Conservation (phyloP, 2,888 invertebrate species). For the Habroteleia sp. region DNA sequence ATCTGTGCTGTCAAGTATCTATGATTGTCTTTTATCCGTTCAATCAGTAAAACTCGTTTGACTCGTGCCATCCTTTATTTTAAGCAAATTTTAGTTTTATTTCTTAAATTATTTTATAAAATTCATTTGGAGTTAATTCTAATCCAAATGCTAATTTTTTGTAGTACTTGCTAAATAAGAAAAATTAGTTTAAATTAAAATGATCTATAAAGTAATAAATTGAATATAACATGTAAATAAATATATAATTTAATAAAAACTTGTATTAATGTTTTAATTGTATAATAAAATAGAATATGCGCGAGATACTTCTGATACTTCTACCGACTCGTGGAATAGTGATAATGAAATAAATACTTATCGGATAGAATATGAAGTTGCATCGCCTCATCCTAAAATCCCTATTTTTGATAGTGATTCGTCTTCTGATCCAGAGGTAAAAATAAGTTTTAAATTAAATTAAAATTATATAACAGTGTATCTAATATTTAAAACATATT, state of each 20-base stretch:
- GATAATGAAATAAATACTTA: slow-evolving; percentile 63
- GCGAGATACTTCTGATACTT: slow-evolving; percentile 73
- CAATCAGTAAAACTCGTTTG: too few relatives aligned
- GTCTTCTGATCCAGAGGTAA: slow-evolving; percentile 74
- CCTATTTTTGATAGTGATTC: slow-evolving; percentile 66
- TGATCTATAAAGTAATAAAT: too few relatives aligned
- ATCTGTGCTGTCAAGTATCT: too few relatives aligned
- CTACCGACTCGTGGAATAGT: slow-evolving; percentile 69
- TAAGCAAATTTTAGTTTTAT: too few relatives aligned
- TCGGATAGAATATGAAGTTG: slow-evolving; percentile 73
- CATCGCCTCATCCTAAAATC: slow-evolving; percentile 70
- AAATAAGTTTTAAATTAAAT: not conserved
- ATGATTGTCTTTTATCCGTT: too few relatives aligned
- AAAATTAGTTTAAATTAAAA: too few relatives aligned
- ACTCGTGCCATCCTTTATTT: too few relatives aligned
- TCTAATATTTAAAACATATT: slow-evolving; percentile 5
- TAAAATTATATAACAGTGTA: slow-evolving; percentile 2
- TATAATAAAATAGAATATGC: slow-evolving; percentile 68
- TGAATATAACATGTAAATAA: too few relatives aligned
- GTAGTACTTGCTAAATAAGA: too few relatives aligned
- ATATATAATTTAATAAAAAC: slow-evolving; percentile 2
- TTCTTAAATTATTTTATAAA: too few relatives aligned
- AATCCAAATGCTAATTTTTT: too few relatives aligned
- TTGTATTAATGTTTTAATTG: slow-evolving; percentile 33
- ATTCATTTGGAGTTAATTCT: too few relatives aligned